phyloP scores from a whole-genome alignment of 2,113 vertebrate species.

The Gnathonemus echidnorhynchus region DNA sequence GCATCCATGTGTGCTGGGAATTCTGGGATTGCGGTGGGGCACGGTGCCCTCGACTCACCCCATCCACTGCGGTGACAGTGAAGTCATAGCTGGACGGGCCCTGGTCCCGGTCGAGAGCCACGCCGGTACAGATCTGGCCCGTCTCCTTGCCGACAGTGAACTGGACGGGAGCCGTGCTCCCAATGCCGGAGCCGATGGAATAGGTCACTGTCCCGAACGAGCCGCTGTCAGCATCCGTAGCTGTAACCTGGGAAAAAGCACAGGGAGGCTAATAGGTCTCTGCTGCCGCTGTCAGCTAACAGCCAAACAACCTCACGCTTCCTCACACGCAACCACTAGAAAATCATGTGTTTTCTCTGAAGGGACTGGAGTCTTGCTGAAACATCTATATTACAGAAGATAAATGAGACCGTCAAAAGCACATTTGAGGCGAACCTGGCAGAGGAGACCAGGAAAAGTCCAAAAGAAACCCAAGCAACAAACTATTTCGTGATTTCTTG shows the following conservation, averaged over 20 bases:
- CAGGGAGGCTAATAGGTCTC: neutral
- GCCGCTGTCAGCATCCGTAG: constrained; percentile 84
- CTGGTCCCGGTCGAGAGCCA: constrained; percentile 77
- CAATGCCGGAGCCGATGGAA: constrained; percentile 76
- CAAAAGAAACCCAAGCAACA: neutral
- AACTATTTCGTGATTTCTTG: neutral
- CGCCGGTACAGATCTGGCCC: constrained; percentile 79
- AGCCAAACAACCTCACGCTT: neutral
- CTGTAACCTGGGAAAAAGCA: constrained; percentile 70
- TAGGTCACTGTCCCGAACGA: constrained; percentile 78
- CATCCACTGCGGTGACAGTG: constrained; percentile 83
- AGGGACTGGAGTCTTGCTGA: neutral
- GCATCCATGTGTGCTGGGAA: neutral
- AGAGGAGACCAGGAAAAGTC: neutral
- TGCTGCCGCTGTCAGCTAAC: neutral
- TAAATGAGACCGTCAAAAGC: neutral
- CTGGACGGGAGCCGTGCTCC: constrained; percentile 58
- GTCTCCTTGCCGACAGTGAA: constrained; percentile 76
- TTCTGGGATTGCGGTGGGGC: neutral
- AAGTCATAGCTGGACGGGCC: constrained; percentile 78
- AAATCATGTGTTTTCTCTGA: neutral
- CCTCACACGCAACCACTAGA: neutral
- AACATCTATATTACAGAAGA: neutral
- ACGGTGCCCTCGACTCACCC: constrained; percentile 64
- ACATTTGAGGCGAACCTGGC: neutral